Base-by-base conservation (phyloP, 35 echinoderm and acorn worm genomes). In the Heliocidaris tuberculata region DNA sequence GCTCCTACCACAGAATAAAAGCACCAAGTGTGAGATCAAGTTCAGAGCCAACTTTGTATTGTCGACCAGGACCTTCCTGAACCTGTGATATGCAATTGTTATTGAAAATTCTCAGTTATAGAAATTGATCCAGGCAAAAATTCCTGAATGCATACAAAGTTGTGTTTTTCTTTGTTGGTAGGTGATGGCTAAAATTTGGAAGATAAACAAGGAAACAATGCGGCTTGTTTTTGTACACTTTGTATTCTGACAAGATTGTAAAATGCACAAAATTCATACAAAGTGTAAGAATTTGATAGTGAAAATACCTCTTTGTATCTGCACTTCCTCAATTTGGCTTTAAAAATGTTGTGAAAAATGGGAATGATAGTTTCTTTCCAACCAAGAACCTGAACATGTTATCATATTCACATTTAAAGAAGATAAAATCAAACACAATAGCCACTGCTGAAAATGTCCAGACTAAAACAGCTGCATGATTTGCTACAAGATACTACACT, bases 111-210 rank as follows among this genome's bases (percentile, higher is more conserved):
- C 65, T 78, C 17, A 7, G 65, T 27, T 78, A 78, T 78, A 78
- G 65, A 78, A 78, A 78, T 78, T 78, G 65, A 78, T 78, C 65
- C 65, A 78, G 65, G 65, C 65, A 78, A 78, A 42, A 78, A 78
- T 78, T 78, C 65, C 65, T 78, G 65, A 60, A 78, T 78, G 65
- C 65, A 78, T 21, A 27, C 65, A 78, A 78, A 78, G 65, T 78
- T n/a, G 65, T 78, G 65, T 78, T 78, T 78, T 78, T n/a, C 27
- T 78, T 78, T 78, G 21, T 78, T n/a, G 27, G 17, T 27, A n/a
- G 65, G 19, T 21, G 17, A 27, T 27, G 65, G 65, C 21, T 78
- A 78, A 78, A 78, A 78, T 78, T 29, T 78, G 8, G 17, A 70
- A 70, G 65, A 42, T 42, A 42, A 42, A 42, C 3, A 42, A 42